Conservation (phyloP, 2,113 vertebrate species). For the Alosa alosa region DNA sequence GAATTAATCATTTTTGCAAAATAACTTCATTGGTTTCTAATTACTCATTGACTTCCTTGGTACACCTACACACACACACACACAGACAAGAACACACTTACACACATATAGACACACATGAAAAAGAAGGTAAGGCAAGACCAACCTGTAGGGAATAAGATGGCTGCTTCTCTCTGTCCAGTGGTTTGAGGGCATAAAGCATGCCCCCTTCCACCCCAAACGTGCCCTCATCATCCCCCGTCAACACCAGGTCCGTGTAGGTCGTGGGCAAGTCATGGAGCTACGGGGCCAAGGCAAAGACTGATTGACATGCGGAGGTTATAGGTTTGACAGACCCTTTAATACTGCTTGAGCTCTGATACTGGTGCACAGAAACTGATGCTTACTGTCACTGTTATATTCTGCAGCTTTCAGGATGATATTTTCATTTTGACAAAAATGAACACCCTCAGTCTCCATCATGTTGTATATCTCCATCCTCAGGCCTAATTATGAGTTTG, state of each 20-base stretch:
- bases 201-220: conserved; percentile 80
- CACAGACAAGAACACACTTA: conserved; percentile 27
- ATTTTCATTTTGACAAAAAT: too few relatives aligned
- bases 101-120: conserved; percentile 27
- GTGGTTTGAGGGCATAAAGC: conserved; percentile 71
- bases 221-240: conserved; percentile 68
- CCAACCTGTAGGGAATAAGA: conserved; percentile 76
- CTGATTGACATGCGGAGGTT: not conserved
- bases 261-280: conserved; percentile 64
- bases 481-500: too few relatives aligned
- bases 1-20: not conserved
- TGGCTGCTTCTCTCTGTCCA: conserved; percentile 81
- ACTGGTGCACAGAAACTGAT: too few relatives aligned
- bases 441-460: too few relatives aligned
- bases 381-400: too few relatives aligned
- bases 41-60: not conserved
- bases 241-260: conserved; percentile 64
- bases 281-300: conserved; percentile 45
- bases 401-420: too few relatives aligned
- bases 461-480: too few relatives aligned
- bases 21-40: too few relatives aligned
- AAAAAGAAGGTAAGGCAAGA: not conserved
- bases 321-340: not conserved
- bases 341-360: not conserved
- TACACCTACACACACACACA: conserved; percentile 29